phyloP scores from a whole-genome alignment of 2,113 vertebrate species.

The Osmerus mordax region DNA sequence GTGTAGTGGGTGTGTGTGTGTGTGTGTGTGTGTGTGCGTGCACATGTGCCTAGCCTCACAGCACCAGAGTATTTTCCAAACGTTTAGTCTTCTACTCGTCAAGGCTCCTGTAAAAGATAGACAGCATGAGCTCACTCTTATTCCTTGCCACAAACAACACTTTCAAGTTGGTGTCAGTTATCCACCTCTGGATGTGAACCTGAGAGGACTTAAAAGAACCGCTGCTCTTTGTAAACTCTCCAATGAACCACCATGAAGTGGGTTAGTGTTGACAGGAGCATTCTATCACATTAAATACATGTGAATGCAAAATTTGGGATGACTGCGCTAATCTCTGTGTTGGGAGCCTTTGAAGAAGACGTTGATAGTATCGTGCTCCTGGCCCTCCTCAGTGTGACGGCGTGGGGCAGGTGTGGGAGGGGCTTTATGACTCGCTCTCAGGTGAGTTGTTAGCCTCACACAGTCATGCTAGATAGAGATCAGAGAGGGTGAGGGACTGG shows the following conservation, averaged over 20 bases:
- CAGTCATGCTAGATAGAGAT: constrained; percentile 26
- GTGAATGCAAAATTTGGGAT: too few relatives aligned
- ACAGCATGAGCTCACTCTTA: background rate
- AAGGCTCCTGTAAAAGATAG: constrained; percentile 12
- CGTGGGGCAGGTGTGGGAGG: constrained; percentile 13
- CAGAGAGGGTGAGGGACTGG: constrained; percentile 35
- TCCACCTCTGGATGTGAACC: too few relatives aligned
- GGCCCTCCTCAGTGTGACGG: constrained; percentile 30
- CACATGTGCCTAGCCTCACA: background rate
- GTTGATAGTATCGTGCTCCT: background rate
- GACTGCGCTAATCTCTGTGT: background rate
- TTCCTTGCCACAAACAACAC: too few relatives aligned
- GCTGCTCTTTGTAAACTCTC: background rate
- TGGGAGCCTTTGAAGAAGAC: background rate
- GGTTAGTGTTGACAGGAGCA: constrained; percentile 1
- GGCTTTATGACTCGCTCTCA: constrained; percentile 1
- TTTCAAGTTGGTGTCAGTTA: too few relatives aligned
- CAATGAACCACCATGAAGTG: background rate
- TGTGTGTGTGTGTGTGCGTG: constrained; percentile 11
- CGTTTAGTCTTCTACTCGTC: constrained; percentile 10
- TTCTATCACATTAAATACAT: background rate
- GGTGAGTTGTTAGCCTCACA: constrained; percentile 14
- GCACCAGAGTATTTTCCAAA: constrained; percentile 16
- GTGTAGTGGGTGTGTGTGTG: constrained; percentile 15
- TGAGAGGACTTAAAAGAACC: too few relatives aligned